A percentile compares a stretch with the other conserved stretches of the same genome.
phyloP scores from a whole-genome alignment of 2,888 invertebrate genomes.

The Thysanoteuthis rhombus region DNA sequence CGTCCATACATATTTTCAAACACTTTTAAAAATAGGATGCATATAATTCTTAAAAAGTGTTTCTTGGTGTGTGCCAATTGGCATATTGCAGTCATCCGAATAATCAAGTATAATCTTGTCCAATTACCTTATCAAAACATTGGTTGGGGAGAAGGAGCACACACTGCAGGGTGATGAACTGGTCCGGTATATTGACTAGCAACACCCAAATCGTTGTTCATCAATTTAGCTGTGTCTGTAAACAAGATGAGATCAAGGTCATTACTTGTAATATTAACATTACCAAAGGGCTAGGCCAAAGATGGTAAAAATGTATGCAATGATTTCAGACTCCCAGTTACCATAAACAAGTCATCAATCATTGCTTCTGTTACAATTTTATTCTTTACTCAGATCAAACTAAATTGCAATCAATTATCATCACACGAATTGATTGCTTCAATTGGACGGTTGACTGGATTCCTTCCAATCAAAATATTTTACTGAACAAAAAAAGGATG shows the following conservation, averaged over 20 bases:
- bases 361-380: neutral
- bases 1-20: no score
- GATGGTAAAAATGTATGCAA: neutral
- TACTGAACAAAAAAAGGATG: no score
- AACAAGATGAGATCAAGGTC: neutral
- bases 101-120: no score
- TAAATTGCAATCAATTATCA: constrained; percentile 12
- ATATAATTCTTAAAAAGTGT: no score
- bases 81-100: no score
- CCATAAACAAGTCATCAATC: neutral
- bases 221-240: neutral
- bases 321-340: neutral
- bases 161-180: no score
- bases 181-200: neutral
- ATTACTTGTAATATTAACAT: neutral
- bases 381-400: neutral
- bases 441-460: neutral
- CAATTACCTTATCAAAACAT: no score
- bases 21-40: no score
- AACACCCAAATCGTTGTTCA: neutral
- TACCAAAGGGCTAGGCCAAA: neutral
- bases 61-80: no score
- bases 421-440: neutral
- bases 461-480: neutral
- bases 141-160: no score